Conservation (phyloP, 2,888 invertebrate species). For the Mimas tiliae region DNA sequence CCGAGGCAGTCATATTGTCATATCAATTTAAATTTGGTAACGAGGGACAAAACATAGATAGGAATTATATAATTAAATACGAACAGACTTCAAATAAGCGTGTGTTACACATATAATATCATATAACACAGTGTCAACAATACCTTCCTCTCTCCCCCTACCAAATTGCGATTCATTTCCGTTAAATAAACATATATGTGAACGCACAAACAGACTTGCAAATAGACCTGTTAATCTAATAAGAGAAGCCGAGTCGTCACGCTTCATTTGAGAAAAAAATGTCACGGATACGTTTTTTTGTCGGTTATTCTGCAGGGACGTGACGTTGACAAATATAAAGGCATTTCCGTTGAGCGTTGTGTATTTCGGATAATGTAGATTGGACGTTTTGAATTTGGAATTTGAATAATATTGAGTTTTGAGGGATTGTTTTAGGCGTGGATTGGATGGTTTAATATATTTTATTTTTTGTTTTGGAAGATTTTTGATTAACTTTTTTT, state of each 20-base stretch:
- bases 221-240: conserved; percentile 85
- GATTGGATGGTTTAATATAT: neutral
- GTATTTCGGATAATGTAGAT: conserved; percentile 71
- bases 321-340: conserved; percentile 83
- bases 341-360: conserved; percentile 72
- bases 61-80: no score
- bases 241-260: conserved; percentile 73
- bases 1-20: no score
- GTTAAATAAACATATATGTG: conserved; percentile 81
- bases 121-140: conserved; percentile 72
- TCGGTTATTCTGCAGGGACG: conserved; percentile 61
- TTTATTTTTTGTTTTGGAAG: neutral
- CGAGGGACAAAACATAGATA: no score
- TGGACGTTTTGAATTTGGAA: conserved; percentile 58
- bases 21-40: no score
- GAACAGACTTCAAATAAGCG: conserved; percentile 34
- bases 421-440: neutral
- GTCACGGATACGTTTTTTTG: conserved; percentile 67
- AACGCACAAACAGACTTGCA: conserved; percentile 80
- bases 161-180: conserved; percentile 82
- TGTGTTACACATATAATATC: conserved; percentile 40
- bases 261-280: conserved; percentile 83
- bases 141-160: conserved; percentile 55
- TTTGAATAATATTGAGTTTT: conserved; percentile 14
- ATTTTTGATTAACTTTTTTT: no score